phyloP scores from a whole-genome alignment of 2,888 invertebrate species.

The Limenitis camilla region DNA sequence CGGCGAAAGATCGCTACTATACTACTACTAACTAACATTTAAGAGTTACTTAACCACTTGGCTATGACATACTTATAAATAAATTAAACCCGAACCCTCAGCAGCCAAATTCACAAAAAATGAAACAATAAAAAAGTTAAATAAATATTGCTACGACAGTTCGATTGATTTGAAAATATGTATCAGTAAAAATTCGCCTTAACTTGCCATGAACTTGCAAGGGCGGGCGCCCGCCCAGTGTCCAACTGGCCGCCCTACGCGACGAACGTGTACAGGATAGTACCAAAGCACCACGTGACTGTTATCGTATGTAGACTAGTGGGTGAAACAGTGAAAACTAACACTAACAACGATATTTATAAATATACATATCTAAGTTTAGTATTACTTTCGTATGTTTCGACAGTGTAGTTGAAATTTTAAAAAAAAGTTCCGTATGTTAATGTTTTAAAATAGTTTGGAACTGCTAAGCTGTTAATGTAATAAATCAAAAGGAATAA shows the following conservation, averaged over 20 bases:
- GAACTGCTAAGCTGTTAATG: background rate
- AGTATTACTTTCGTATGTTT: too few species aligned
- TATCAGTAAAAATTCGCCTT: constrained; percentile 24
- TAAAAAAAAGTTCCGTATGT: too few species aligned
- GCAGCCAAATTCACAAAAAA: too few species aligned
- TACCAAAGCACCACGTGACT: constrained; percentile 10
- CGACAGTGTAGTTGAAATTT: too few species aligned
- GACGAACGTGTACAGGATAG: constrained; percentile 38
- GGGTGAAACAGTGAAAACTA: constrained; percentile 12
- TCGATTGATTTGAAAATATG: constrained; percentile 11
- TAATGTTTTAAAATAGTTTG: too few species aligned
- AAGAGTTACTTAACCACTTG: too few species aligned
- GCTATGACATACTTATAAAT: too few species aligned
- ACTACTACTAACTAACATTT: too few species aligned
- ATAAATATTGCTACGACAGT: constrained; percentile 1
- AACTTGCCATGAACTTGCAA: constrained; percentile 66
- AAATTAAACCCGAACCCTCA: too few species aligned
- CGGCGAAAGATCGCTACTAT: too few species aligned
- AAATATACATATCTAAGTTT: too few species aligned
- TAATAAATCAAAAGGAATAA: background rate
- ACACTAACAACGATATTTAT: background rate
- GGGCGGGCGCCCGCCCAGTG: constrained; percentile 64
- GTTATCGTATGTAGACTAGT: constrained; percentile 15
- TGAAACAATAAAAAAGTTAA: background rate
- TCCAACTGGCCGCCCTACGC: constrained; percentile 52